phyloP scores from a whole-genome alignment of 2,797 vertebrate genomes.

The Simalia tracyae region DNA sequence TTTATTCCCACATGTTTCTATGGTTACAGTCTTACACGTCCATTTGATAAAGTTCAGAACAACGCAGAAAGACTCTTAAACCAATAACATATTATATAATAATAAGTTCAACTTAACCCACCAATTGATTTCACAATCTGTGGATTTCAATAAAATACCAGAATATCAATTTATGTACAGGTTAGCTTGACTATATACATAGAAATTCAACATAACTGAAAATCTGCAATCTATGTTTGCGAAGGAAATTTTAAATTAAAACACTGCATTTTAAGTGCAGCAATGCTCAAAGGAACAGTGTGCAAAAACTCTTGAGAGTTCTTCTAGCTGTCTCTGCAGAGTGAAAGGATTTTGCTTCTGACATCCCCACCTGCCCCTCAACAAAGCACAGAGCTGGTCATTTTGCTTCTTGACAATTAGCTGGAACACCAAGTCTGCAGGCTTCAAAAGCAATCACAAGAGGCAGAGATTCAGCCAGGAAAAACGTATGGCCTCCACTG shows the following conservation, averaged over 20 bases:
- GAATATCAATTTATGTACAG: constrained; percentile 72
- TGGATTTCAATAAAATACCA: constrained; percentile 32
- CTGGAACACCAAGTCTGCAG: constrained; percentile 42
- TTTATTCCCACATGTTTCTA: neutral
- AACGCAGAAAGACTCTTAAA: constrained; percentile 51
- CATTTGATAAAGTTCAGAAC: neutral
- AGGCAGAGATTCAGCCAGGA: constrained; percentile 52
- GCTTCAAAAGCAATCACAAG: constrained; percentile 51
- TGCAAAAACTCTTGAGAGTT: constrained; percentile 54
- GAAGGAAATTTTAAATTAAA: constrained; percentile 74
- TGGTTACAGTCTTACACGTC: neutral
- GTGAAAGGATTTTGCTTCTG: constrained; percentile 48
- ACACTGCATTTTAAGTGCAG: constrained; percentile 72
- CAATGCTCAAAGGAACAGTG: constrained; percentile 63
- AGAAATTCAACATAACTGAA: constrained; percentile 69
- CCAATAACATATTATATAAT: constrained; percentile 56
- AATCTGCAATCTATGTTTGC: constrained; percentile 71
- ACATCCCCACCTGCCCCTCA: constrained; percentile 7
- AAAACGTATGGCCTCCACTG: constrained; percentile 48
- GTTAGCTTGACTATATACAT: constrained; percentile 73
- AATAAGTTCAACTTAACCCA: constrained; percentile 14
- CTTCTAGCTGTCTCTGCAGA: constrained; percentile 50
- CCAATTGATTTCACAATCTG: constrained; percentile 50
- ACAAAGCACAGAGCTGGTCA: constrained; percentile 60
- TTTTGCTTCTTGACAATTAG: constrained; percentile 60